These are phyloP conservation scores for Aplochiton taeniatus DNA, from an alignment of 2,797 vertebrate genomes.

Conservation along the genomic window DNA sequence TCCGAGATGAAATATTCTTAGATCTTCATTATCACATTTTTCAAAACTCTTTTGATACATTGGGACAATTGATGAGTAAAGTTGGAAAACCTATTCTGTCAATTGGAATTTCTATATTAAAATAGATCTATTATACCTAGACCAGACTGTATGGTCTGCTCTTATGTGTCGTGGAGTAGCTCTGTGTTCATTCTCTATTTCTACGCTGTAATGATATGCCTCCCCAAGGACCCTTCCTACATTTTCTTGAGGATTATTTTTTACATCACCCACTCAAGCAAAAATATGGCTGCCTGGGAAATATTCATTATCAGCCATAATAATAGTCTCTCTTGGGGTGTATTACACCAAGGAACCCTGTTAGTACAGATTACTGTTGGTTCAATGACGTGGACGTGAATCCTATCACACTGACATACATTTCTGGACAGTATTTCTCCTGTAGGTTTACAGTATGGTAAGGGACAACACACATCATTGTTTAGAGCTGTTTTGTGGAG, in stretches of 20 bases:
- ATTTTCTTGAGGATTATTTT: conserved; percentile 31
- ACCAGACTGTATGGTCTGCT: background rate
- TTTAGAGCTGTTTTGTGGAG: too few relatives aligned
- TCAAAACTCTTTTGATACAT: background rate
- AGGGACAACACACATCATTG: too few relatives aligned
- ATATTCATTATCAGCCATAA: conserved; percentile 34
- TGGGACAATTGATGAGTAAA: too few relatives aligned
- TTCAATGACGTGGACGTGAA: conserved; percentile 17
- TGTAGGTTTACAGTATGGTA: conserved; percentile 10
- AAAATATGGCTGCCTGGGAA: conserved; percentile 30
- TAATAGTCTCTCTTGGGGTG: conserved; percentile 8
- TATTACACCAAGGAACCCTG: conserved; percentile 15
- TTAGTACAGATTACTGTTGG: conserved; percentile 21
- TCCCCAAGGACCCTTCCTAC: conserved; percentile 28
- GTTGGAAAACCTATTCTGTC: too few relatives aligned
- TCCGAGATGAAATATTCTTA: background rate
- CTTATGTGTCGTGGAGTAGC: background rate
- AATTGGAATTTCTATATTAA: too few relatives aligned
- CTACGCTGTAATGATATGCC: conserved; percentile 29
- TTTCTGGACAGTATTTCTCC: background rate
- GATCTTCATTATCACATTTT: background rate
- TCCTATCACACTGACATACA: background rate
- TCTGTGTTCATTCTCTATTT: conserved; percentile 25
- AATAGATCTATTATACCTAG: background rate
- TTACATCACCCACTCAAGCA: conserved; percentile 24